A percentile compares a stretch with the other conserved stretches of the same genome.
Conservation (phyloP, 2,888 invertebrate genomes). For the Polietes domitor region DNA sequence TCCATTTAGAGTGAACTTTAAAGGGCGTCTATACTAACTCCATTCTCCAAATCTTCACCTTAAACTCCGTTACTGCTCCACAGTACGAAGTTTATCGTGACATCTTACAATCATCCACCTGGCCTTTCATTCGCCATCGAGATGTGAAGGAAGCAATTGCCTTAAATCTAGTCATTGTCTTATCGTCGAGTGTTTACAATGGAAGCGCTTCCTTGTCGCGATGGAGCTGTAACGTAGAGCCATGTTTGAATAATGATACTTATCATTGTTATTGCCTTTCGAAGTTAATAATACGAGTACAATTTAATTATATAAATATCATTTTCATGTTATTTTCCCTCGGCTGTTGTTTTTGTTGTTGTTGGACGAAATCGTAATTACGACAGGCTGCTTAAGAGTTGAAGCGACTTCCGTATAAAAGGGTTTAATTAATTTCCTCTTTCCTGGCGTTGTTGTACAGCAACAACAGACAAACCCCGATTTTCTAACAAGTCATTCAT, state of each 20-base stretch:
- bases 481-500: not conserved
- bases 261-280: constrained; percentile 17
- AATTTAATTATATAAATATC: constrained; percentile 24
- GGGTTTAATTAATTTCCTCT: constrained; percentile 54
- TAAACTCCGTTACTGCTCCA: not conserved
- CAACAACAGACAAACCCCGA: not conserved
- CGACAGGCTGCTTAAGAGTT: constrained; percentile 36
- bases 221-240: not conserved
- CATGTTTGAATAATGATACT: not conserved
- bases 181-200: constrained; percentile 38
- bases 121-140: not conserved
- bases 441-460: constrained; percentile 37
- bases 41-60: too few species aligned
- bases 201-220: constrained; percentile 30
- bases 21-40: too few species aligned
- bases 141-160: not conserved
- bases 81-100: not conserved
- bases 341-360: not conserved
- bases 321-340: not conserved
- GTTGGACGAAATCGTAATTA: constrained; percentile 32
- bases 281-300: not conserved
- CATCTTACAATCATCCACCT: not conserved
- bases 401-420: constrained; percentile 50
- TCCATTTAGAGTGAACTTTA: too few species aligned
- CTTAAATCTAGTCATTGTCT: constrained; percentile 43